phyloP scores from a whole-genome alignment of 2,888 invertebrate genomes.

The Mycalesis mineus region DNA sequence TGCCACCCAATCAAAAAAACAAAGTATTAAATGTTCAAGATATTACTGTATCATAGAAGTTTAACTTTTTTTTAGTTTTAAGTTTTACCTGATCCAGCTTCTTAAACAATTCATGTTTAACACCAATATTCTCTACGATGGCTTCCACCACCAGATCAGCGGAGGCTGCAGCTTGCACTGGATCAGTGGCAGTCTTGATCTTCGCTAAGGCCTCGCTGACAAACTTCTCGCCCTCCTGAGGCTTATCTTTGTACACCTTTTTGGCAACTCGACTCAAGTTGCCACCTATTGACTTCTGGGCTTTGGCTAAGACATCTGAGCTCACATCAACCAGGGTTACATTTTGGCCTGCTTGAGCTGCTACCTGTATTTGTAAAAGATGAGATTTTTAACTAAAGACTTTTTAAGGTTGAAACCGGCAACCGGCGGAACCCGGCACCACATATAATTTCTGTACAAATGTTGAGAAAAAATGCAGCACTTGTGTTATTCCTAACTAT shows the following conservation, averaged over 20 bases:
- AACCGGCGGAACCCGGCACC: no score
- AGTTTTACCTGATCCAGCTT: conserved; percentile 80
- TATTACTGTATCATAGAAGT: no score
- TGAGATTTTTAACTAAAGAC: background rate
- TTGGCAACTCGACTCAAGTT: conserved; percentile 88
- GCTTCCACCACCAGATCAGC: conserved; percentile 91
- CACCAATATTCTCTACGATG: conserved; percentile 88
- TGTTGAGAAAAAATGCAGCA: no score
- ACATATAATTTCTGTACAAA: no score
- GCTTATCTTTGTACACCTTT: conserved; percentile 84
- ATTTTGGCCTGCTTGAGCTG: conserved; percentile 89
- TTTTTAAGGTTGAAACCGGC: no score
- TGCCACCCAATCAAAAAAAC: no score
- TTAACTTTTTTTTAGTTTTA: no score
- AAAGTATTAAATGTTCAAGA: no score
- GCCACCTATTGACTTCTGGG: conserved; percentile 82
- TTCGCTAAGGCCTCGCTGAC: conserved; percentile 79
- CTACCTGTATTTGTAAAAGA: conserved; percentile 80
- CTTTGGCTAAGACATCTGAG: conserved; percentile 83
- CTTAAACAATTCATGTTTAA: conserved; percentile 87
- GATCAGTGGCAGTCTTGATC: conserved; percentile 80
- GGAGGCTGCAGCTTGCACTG: conserved; percentile 79
- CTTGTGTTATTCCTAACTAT: no score
- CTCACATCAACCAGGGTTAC: conserved; percentile 89
- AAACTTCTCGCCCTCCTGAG: conserved; percentile 82